A percentile compares a stretch with the other conserved stretches of the same genome.
These are phyloP conservation scores for Ligdia adustata DNA, from an alignment of 2,888 invertebrate genomes.

Conservation along the genomic window DNA sequence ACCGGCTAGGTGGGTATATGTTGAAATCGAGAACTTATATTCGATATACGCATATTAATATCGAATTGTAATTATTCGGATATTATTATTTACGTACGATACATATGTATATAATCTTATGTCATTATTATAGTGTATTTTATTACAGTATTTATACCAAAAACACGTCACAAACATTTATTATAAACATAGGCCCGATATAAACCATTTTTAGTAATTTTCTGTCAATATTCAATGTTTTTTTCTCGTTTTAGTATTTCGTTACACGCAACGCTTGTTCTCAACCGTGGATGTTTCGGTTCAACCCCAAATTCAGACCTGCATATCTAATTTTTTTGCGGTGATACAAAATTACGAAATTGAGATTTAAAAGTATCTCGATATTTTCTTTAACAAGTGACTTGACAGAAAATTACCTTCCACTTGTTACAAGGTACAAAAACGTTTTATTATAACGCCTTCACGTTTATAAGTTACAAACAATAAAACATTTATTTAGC, in stretches of 20 bases:
- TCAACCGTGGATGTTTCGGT: too few relatives aligned
- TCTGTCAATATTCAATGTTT: conserved; percentile 3
- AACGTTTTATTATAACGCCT: conserved; percentile 20
- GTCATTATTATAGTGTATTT: neutral
- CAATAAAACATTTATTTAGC: conserved; percentile 24
- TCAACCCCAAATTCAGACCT: too few relatives aligned
- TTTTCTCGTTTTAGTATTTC: too few relatives aligned
- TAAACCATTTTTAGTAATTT: conserved; percentile 4
- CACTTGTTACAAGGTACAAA: conserved; percentile 13
- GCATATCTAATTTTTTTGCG: too few relatives aligned
- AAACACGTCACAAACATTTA: conserved; percentile 22
- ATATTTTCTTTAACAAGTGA: too few relatives aligned
- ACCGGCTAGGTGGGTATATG: conserved; percentile 53
- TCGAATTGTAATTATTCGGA: too few relatives aligned
- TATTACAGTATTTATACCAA: conserved; percentile 14
- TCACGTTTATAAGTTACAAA: conserved; percentile 8
- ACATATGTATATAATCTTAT: conserved; percentile 5
- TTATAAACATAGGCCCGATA: conserved; percentile 12
- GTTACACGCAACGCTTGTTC: too few relatives aligned
- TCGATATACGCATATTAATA: conserved; percentile 1
- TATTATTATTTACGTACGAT: conserved; percentile 6
- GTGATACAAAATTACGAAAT: too few relatives aligned
- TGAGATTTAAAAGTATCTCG: too few relatives aligned
- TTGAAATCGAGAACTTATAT: conserved; percentile 12
- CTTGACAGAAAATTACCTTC: conserved; percentile 14